A percentile compares a stretch with the other conserved stretches of the same genome.
Evolutionary conservation across 35 echinoderm and acorn worm genomes (phyloP).

Genomic region (Hemicentrotus pulcherrimus): DNA sequence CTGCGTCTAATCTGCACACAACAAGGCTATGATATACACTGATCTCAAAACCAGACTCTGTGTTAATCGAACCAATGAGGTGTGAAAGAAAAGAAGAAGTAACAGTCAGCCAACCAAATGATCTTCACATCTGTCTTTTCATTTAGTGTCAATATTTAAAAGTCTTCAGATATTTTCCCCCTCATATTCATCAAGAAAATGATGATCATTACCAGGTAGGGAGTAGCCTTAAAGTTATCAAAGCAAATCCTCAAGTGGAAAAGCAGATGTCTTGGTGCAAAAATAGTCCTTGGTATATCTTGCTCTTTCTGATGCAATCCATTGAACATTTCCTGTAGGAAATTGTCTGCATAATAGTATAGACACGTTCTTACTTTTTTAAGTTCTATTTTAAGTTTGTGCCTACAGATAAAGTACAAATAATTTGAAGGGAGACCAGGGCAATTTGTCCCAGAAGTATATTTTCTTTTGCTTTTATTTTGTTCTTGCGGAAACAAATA

Average conservation of each 20-base stretch:
- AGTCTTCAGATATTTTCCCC: neutral
- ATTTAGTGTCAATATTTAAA: constrained; percentile 20
- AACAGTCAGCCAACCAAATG: neutral
- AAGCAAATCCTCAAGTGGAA: neutral
- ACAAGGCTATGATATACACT: neutral
- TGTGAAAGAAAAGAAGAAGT: constrained; percentile 12
- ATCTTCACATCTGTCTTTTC: neutral
- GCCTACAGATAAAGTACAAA: neutral
- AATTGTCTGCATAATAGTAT: neutral
- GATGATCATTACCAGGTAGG: neutral
- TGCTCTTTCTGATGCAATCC: neutral
- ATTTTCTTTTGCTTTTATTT: too few relatives aligned
- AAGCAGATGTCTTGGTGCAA: neutral
- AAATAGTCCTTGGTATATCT: neutral
- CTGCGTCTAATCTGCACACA: neutral
- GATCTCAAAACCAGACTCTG: neutral
- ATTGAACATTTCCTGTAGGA: neutral
- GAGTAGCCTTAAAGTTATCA: neutral
- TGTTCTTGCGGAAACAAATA: too few relatives aligned
- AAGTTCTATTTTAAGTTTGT: neutral
- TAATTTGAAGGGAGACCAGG: neutral
- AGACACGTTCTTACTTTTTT: neutral
- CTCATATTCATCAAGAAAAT: neutral
- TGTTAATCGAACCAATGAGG: neutral
- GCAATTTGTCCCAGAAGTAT: too few relatives aligned